Evolutionary conservation across 2,797 vertebrate genomes (phyloP).

Genomic region (Phylloscopus collybita): DNA sequence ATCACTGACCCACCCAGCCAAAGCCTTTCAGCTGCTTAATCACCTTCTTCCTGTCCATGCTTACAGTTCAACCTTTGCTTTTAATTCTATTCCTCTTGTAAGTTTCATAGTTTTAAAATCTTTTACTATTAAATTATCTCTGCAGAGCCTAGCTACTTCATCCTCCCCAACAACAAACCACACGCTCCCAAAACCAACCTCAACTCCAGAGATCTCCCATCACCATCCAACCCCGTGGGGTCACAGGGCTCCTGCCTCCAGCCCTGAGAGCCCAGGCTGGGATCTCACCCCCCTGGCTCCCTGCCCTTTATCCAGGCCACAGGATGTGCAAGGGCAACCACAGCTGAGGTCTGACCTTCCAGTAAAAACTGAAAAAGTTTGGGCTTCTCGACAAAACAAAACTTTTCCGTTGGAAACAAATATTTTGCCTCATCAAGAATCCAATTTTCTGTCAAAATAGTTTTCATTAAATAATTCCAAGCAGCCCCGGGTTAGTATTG

Average conservation of each 20-base stretch:
- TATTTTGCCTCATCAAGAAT: constrained; percentile 49
- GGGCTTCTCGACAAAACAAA: background rate
- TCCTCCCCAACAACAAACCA: no score
- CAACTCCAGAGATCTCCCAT: no score
- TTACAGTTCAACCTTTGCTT: no score
- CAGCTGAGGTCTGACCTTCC: background rate
- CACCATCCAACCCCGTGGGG: background rate
- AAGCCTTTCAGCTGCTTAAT: no score
- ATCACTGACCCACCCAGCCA: no score
- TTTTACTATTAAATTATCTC: no score
- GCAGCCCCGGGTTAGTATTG: constrained; percentile 55
- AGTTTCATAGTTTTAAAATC: no score
- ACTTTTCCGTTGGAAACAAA: background rate
- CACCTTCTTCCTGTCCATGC: no score
- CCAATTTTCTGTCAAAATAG: constrained; percentile 68
- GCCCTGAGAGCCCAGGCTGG: accelerated
- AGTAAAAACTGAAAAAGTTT: background rate
- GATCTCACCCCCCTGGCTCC: background rate
- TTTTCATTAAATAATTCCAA: constrained; percentile 68
- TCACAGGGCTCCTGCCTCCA: background rate
- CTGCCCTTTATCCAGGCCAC: accelerated
- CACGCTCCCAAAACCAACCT: no score
- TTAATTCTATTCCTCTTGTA: no score
- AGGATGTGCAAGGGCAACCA: accelerated
- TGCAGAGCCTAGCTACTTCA: no score